Conservation (phyloP, 2,113 vertebrate genomes). For the Pachyramphus minor region DNA sequence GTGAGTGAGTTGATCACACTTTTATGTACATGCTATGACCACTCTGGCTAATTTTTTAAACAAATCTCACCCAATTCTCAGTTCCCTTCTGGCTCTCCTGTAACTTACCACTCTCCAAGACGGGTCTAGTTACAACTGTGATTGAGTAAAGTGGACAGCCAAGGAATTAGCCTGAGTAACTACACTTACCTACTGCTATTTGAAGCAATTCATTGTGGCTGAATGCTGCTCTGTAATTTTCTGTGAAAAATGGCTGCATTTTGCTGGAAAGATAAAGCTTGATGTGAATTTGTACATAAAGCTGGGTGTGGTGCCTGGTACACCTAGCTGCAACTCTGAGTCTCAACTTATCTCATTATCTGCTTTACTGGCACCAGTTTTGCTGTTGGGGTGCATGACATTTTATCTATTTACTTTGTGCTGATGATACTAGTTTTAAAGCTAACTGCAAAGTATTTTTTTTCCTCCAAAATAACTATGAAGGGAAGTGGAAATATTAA, state of each 20-base stretch:
- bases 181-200: neutral
- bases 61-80: neutral
- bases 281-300: neutral
- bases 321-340: neutral
- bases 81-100: neutral
- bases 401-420: neutral
- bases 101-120: neutral
- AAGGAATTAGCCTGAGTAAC: neutral
- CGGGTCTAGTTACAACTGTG: neutral
- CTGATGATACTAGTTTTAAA: neutral
- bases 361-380: neutral
- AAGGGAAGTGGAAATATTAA: neutral
- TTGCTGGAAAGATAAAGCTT: neutral
- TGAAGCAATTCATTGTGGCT: neutral
- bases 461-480: neutral
- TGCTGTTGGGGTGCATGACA: neutral
- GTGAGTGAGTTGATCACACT: neutral
- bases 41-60: neutral
- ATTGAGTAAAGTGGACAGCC: neutral
- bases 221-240: neutral
- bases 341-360: neutral
- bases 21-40: neutral
- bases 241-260: neutral
- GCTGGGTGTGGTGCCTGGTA: neutral
- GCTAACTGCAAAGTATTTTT: neutral